Conservation (phyloP, 64 coral and sea anemone genomes). For the Montipora foliosa region DNA sequence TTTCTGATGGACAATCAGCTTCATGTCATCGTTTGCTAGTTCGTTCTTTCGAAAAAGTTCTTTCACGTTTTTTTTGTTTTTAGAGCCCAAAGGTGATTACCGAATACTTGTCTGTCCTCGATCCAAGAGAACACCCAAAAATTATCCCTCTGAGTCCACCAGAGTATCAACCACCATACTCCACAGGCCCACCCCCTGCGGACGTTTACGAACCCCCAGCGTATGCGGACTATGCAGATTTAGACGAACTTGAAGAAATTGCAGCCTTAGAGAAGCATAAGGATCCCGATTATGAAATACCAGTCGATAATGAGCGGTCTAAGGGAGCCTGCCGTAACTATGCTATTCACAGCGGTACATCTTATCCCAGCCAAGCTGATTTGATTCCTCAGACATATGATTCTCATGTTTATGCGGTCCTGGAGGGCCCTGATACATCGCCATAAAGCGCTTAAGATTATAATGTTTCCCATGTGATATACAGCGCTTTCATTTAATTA, state of each 20-base stretch:
- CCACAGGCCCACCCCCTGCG: conserved; percentile 29
- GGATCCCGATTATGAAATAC: neutral
- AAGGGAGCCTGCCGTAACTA: neutral
- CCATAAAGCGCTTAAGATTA: neutral
- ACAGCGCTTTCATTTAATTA: neutral
- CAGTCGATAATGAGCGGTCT: conserved; percentile 4
- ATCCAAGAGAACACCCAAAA: neutral
- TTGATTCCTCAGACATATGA: neutral
- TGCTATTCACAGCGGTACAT: neutral
- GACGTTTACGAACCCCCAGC: neutral
- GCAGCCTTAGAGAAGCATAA: neutral
- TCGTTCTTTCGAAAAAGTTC: neutral
- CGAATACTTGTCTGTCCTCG: conserved; percentile 20
- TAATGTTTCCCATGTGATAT: neutral
- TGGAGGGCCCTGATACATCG: conserved; percentile 2
- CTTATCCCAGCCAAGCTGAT: neutral
- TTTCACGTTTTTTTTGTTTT: neutral
- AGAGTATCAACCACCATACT: conserved; percentile 28
- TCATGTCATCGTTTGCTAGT: too few relatives aligned
- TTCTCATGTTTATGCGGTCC: conserved; percentile 25
- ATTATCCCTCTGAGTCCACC: neutral
- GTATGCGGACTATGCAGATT: conserved; percentile 44
- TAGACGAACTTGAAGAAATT: conserved; percentile 48
- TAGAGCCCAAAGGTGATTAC: neutral
- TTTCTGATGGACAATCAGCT: too few relatives aligned